phyloP scores from a whole-genome alignment of 2,797 vertebrate species.

The Lindbergichthys nudifrons region DNA sequence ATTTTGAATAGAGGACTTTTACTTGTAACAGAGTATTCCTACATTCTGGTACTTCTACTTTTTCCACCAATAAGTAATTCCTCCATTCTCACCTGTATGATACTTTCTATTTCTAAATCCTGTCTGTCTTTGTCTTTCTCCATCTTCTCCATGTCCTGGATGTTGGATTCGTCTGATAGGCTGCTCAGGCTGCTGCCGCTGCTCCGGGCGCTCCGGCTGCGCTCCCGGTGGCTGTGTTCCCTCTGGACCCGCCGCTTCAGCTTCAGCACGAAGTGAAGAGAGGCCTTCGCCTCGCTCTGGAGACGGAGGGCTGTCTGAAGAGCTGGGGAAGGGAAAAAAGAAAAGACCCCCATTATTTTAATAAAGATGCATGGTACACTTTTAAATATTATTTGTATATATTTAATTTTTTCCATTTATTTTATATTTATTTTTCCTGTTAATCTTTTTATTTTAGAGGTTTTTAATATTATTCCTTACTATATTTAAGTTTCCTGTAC shows the following conservation, averaged over 20 bases:
- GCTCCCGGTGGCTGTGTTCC: conserved; percentile 68
- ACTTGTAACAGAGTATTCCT: too few relatives aligned
- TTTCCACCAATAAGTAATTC: background rate
- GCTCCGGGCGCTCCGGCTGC: conserved; percentile 63
- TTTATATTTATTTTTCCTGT: too few relatives aligned
- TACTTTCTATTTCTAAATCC: conserved; percentile 77
- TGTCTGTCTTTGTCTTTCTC: conserved; percentile 71
- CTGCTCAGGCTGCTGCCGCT: conserved; percentile 74
- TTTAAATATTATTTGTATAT: too few relatives aligned
- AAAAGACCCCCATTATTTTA: too few relatives aligned
- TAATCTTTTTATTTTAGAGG: too few relatives aligned
- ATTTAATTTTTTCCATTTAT: too few relatives aligned
- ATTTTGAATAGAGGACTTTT: too few relatives aligned
- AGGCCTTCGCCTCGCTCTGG: conserved; percentile 75
- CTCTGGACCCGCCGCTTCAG: conserved; percentile 80
- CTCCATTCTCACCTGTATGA: conserved; percentile 73
- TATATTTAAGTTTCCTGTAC: too few relatives aligned
- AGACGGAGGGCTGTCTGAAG: conserved; percentile 83
- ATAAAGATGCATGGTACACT: too few relatives aligned
- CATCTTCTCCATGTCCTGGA: conserved; percentile 58
- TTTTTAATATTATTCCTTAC: too few relatives aligned
- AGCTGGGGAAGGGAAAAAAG: conserved; percentile 55
- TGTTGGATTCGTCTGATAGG: conserved; percentile 70
- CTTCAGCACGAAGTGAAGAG: conserved; percentile 83
- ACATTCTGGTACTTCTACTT: too few relatives aligned